Conservation (phyloP, 2,888 invertebrate species). For the Pandemis corylana region DNA sequence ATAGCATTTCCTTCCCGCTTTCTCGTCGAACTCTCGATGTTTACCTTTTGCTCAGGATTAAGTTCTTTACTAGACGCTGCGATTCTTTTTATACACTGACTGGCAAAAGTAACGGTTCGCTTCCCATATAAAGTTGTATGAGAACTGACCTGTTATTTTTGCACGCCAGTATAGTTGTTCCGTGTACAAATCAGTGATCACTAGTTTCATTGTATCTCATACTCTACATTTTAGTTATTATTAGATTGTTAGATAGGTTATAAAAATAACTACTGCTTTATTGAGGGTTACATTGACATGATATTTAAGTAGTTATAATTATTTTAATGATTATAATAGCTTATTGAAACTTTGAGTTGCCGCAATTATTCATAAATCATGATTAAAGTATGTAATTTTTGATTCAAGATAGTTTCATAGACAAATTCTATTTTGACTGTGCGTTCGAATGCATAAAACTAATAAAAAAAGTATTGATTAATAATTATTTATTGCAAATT, state of each 20-base stretch:
- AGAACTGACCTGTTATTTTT: no score
- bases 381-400: neutral
- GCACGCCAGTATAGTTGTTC: conserved; percentile 13
- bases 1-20: conserved; percentile 48
- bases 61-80: conserved; percentile 35
- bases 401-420: neutral
- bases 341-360: neutral
- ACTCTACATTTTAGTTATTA: conserved; percentile 46
- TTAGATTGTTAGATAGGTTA: conserved; percentile 53
- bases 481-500: neutral
- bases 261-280: conserved; percentile 53
- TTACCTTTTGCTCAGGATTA: conserved; percentile 51
- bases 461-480: neutral
- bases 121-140: no score
- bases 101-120: no score
- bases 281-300: conserved; percentile 44
- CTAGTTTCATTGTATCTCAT: conserved; percentile 51
- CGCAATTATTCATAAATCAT: neutral
- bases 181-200: conserved; percentile 45
- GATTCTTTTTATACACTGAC: no score
- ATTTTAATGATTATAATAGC: conserved; percentile 1
- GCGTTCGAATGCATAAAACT: conserved; percentile 23
- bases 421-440: conserved; percentile 8
- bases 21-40: conserved; percentile 47
- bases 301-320: conserved; percentile 37